Evolutionary conservation across 2,113 vertebrate genomes (phyloP), one percentile per base, ranked within the genome.

Genomic region (Tenrec ecaudatus): DNA sequence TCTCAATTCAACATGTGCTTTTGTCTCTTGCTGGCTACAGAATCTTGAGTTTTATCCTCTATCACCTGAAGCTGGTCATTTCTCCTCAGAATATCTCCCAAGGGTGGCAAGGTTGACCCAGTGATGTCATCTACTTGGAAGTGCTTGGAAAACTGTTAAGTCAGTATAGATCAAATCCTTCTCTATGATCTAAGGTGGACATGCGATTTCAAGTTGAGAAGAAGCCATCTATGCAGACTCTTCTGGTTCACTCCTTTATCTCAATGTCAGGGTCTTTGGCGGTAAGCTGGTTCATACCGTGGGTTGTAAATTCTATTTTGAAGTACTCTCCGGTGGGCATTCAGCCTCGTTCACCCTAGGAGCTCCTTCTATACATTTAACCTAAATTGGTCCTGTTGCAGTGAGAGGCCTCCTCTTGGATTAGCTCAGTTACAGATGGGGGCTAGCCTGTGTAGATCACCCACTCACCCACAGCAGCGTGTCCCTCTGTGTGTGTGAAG

Each of bases 401-500:
- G 17, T 60, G 25, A 53, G 27, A 90, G 14, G 9, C 10, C 64
- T 66, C 9, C 15, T 1, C 17, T 89, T 93, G 75, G 38, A 80
- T 86, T 69, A 36, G 36, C 89, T 95, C 36, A 87, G 86, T 89
- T 84, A 68, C 22, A 83, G 80, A 60, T 29, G 58, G 68, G 64
- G n/a, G 58, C 82, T 43, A 36, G 6, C 0, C 0, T 62, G 22
- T 79, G 43, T 75, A 27, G 88, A 27, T 60, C 3, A 29, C 60
- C 14, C 9, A 1, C 15, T 66, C 3, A 29, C 60, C 10, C 9
- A 1, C 11, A 62, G 62, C 29, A 29, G 16, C 33, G 16, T 3
- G 19, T 27, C 4, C 12, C 1, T 71, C 84, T 79, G 7, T 66
- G 43, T 33, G 6, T 53, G 58, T 47, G 57, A 68, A 64, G 40